A percentile compares a stretch with the other conserved stretches of the same genome.
phyloP scores from a whole-genome alignment of 2,113 vertebrate species.

The Ciconia maguari region DNA sequence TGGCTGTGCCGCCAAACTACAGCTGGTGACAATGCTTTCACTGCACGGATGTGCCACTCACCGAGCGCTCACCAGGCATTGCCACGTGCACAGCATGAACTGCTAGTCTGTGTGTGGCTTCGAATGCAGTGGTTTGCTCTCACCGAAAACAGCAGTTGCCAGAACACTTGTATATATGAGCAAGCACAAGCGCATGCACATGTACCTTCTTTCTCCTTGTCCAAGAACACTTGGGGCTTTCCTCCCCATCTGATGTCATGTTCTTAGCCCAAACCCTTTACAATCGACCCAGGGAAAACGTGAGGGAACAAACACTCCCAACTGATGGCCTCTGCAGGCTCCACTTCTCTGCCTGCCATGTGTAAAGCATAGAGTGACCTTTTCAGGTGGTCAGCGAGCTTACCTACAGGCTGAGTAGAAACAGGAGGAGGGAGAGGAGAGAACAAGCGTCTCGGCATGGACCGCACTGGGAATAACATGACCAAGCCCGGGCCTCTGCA shows the following conservation, averaged over 20 bases:
- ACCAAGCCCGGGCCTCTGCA: not conserved
- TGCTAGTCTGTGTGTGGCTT: not conserved
- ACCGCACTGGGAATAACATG: not conserved
- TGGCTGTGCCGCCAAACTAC: not conserved
- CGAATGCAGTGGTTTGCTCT: not conserved
- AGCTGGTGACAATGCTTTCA: not conserved
- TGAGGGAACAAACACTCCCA: not conserved
- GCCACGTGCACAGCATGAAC: rapidly evolving
- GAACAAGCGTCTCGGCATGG: rapidly evolving
- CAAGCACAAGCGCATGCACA: rapidly evolving
- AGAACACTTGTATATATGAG: rapidly evolving
- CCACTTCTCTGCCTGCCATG: not conserved
- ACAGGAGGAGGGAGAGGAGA: not conserved
- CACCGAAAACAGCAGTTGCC: not conserved
- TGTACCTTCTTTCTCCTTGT: not conserved
- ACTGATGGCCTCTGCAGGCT: rapidly evolving
- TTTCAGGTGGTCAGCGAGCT: not conserved
- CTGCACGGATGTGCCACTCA: not conserved
- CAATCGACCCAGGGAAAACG: not conserved
- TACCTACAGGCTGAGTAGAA: not conserved
- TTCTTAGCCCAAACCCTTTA: not conserved
- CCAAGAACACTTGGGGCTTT: not conserved
- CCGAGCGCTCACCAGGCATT: not conserved
- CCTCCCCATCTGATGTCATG: not conserved
- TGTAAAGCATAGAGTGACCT: not conserved